Conservation (phyloP, 2,888 invertebrate species). For the Athetis lepigone region DNA sequence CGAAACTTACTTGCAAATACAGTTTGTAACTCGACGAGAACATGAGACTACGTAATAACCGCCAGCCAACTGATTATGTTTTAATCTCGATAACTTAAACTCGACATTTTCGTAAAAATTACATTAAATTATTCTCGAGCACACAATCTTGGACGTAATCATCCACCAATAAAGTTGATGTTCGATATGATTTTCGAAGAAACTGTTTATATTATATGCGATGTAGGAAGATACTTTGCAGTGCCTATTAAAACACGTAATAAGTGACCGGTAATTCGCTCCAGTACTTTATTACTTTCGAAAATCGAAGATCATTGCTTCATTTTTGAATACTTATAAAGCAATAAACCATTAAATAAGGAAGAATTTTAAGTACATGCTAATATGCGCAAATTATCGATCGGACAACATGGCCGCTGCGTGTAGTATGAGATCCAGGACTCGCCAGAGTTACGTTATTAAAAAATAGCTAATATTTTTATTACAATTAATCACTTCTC, state of each 20-base stretch:
- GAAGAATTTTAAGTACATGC: conserved; percentile 51
- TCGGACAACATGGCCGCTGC: conserved; percentile 8
- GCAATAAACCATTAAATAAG: conserved; percentile 56
- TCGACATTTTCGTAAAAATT: conserved; percentile 77
- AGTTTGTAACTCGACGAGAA: conserved; percentile 35
- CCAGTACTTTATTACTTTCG: conserved; percentile 56
- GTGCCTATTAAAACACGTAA: conserved; percentile 47
- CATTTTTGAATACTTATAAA: conserved; percentile 50
- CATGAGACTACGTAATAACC: conserved; percentile 62
- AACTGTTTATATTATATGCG: conserved; percentile 67
- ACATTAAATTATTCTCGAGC: conserved; percentile 73
- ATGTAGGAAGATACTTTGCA: conserved; percentile 61
- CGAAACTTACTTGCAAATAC: conserved; percentile 1
- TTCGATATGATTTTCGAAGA: conserved; percentile 75
- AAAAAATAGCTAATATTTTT: background rate
- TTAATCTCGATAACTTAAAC: conserved; percentile 77
- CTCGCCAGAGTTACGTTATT: background rate
- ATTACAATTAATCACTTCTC: background rate
- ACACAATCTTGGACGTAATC: conserved; percentile 71
- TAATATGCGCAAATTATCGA: conserved; percentile 45
- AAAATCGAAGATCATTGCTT: conserved; percentile 56
- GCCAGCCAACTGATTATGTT: conserved; percentile 68
- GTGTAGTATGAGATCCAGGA: background rate
- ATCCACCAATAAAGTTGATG: conserved; percentile 76
- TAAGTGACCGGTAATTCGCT: conserved; percentile 47